These are phyloP conservation scores for Drosophila grimshawi DNA, from an alignment of 1,140 invertebrate species.

Conservation along the genomic window DNA sequence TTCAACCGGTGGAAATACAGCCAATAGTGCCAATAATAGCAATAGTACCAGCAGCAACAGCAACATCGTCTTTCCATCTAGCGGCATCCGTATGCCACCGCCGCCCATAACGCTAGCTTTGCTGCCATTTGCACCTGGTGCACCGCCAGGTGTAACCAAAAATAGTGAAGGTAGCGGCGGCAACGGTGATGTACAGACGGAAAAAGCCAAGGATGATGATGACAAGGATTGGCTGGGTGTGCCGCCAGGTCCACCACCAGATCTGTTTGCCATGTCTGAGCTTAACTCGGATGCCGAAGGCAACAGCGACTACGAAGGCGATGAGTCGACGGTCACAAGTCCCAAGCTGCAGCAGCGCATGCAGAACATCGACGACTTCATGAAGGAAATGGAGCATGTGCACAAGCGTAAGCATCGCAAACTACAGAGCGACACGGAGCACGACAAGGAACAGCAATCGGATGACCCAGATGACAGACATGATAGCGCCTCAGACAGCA, in stretches of 20 bases:
- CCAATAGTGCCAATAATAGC: conserved; percentile 4
- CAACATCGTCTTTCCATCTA: conserved; percentile 13
- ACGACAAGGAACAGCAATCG: conserved; percentile 18
- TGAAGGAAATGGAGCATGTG: conserved; percentile 95
- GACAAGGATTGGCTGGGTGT: conserved; percentile 90
- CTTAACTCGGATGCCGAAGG: conserved; percentile 84
- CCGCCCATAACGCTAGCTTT: conserved; percentile 75
- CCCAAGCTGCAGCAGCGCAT: conserved; percentile 90
- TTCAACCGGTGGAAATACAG: conserved; percentile 1
- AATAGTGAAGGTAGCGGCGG: conserved; percentile 45
- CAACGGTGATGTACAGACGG: conserved; percentile 32
- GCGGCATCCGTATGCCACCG: conserved; percentile 70
- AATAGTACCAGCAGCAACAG: conserved; percentile 3
- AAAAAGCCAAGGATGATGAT: conserved; percentile 84
- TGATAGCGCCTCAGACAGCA: conserved; percentile 54
- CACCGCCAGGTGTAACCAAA: conserved; percentile 71
- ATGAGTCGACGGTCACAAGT: conserved; percentile 65
- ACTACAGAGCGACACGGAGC: conserved; percentile 43
- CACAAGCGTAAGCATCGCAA: conserved; percentile 88
- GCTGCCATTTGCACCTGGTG: conserved; percentile 77
- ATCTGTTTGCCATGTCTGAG: conserved; percentile 87
- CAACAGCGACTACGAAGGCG: conserved; percentile 84
- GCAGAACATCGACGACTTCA: conserved; percentile 96
- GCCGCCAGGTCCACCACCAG: conserved; percentile 92
- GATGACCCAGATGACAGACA: conserved; percentile 40